Conservation (phyloP, 2,797 vertebrate species). For the Botia almorhae region DNA sequence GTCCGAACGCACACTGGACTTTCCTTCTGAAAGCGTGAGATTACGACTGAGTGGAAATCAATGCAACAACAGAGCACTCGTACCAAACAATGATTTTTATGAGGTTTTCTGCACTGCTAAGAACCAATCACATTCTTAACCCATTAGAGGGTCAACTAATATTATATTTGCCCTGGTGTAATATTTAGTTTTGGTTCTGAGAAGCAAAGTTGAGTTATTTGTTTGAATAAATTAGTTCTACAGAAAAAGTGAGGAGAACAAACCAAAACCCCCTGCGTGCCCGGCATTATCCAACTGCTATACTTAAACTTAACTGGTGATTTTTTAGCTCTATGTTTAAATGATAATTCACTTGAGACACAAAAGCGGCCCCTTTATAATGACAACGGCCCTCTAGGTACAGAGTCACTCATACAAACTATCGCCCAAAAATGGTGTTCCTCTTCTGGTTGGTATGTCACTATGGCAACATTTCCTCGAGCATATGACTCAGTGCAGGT, state of each 20-base stretch:
- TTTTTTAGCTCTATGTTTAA: neutral
- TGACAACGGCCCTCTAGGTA: neutral
- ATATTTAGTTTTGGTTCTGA: too few species aligned
- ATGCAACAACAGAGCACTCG: neutral
- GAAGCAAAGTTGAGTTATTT: too few species aligned
- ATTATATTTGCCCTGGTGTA: too few species aligned
- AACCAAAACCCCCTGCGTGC: neutral
- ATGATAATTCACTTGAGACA: constrained; percentile 4
- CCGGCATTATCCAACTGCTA: neutral
- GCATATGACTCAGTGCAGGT: neutral
- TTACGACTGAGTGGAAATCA: neutral
- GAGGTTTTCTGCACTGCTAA: too few species aligned
- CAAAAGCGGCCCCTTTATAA: neutral
- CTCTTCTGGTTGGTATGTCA: constrained; percentile 2
- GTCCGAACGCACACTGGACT: neutral
- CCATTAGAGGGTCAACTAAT: too few species aligned
- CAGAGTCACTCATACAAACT: neutral
- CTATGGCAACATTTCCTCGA: constrained; percentile 32
- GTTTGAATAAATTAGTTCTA: too few species aligned
- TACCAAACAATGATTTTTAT: neutral
- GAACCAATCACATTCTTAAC: too few species aligned
- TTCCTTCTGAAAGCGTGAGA: neutral
- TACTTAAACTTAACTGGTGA: neutral
- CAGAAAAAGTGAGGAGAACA: neutral
- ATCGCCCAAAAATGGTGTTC: neutral